phyloP scores from a whole-genome alignment of 2,113 vertebrate species.

The Gasterosteus nipponicus region DNA sequence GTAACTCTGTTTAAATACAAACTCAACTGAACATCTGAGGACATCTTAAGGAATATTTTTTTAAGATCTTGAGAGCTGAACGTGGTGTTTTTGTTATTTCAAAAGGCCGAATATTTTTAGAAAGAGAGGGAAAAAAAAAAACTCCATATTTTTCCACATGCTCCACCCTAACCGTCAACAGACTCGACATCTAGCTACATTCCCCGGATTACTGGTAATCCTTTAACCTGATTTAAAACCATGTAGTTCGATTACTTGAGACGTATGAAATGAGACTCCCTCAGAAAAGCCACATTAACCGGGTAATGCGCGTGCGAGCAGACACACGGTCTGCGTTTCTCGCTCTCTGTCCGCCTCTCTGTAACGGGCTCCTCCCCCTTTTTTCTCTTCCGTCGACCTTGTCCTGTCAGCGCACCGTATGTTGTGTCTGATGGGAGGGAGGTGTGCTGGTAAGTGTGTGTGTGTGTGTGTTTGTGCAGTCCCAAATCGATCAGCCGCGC shows the following conservation, averaged over 20 bases:
- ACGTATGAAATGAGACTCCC: constrained; percentile 26
- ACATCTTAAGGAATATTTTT: not conserved
- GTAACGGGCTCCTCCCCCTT: not conserved
- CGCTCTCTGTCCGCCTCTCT: constrained; percentile 26
- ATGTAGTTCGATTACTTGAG: constrained; percentile 20
- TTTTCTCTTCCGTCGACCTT: constrained; percentile 53
- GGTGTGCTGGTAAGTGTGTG: not conserved
- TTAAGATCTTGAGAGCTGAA: too few species aligned
- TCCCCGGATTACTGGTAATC: constrained; percentile 5
- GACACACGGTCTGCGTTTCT: constrained; percentile 34
- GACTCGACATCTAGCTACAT: not conserved
- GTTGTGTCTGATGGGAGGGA: constrained; percentile 41
- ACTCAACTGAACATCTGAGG: not conserved
- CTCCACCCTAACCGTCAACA: not conserved
- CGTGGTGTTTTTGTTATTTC: not conserved
- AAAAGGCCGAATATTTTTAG: not conserved
- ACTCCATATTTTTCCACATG: not conserved
- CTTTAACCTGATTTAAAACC: constrained; percentile 21
- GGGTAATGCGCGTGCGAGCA: constrained; percentile 3
- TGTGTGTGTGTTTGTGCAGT: constrained; percentile 8
- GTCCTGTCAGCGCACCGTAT: constrained; percentile 48
- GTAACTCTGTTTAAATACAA: too few species aligned
- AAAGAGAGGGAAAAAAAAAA: not conserved
- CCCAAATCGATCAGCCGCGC: constrained; percentile 43
- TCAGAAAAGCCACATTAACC: constrained; percentile 37